Evolutionary conservation across 2,797 vertebrate species (phyloP).

Genomic region (Fundulus diaphanus): DNA sequence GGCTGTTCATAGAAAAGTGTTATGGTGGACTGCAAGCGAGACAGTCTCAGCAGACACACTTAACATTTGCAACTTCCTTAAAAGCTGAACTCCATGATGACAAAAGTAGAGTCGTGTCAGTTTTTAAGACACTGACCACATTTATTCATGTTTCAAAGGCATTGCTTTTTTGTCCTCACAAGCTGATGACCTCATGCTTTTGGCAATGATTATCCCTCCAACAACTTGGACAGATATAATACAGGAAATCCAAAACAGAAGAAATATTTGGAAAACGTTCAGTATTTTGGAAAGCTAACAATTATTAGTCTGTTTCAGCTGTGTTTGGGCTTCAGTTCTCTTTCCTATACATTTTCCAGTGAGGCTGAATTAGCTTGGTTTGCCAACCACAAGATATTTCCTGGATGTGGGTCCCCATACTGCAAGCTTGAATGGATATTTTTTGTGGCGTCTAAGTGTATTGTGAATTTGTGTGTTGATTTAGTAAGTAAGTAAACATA

Average conservation of each 20-base stretch:
- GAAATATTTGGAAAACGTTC: conserved; percentile 42
- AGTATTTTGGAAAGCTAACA: conserved; percentile 67
- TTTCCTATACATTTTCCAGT: conserved; percentile 65
- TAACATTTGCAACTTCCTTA: not conserved
- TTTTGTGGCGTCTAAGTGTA: conserved; percentile 36
- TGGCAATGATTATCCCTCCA: not conserved
- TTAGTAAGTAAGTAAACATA: too few species aligned
- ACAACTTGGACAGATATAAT: not conserved
- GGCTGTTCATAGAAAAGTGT: not conserved
- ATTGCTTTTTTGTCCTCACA: not conserved
- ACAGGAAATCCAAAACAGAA: not conserved
- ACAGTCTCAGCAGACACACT: not conserved
- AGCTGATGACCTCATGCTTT: not conserved
- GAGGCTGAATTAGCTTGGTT: conserved; percentile 58
- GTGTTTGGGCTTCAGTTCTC: conserved; percentile 50
- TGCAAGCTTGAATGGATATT: conserved; percentile 45
- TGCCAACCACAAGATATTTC: conserved; percentile 52
- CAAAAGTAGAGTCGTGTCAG: not conserved
- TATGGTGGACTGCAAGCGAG: not conserved
- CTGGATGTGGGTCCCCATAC: conserved; percentile 42
- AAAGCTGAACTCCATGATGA: not conserved
- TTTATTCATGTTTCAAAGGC: not conserved
- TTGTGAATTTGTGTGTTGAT: conserved; percentile 24
- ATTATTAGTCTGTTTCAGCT: conserved; percentile 64
- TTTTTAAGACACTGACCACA: not conserved